These are phyloP conservation scores for Deilephila porcellus DNA, from an alignment of 2,888 invertebrate species.

Conservation along the genomic window DNA sequence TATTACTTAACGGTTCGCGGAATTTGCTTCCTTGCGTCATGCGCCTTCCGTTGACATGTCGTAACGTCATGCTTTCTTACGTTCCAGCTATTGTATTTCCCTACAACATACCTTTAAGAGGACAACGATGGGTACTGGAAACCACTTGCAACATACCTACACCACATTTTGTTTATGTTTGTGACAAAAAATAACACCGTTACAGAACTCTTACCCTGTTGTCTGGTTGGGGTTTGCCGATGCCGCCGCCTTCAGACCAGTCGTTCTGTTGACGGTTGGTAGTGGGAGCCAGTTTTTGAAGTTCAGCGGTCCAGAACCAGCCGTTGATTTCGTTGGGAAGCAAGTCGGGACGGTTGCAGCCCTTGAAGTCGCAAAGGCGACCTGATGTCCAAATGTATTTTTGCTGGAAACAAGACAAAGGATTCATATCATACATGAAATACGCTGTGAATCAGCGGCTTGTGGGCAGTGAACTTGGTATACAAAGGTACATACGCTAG, in stretches of 20 bases:
- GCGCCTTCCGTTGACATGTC: conserved; percentile 55
- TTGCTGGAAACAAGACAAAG: conserved; percentile 77
- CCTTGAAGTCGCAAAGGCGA: conserved; percentile 95
- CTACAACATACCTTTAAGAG: not conserved
- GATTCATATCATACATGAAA: not conserved
- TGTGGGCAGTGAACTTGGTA: not conserved
- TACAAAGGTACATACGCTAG: no score
- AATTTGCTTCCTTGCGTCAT: conserved; percentile 66
- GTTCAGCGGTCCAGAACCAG: conserved; percentile 96
- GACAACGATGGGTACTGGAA: not conserved
- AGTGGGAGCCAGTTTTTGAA: conserved; percentile 93
- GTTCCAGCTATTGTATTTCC: conserved; percentile 44
- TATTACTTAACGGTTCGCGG: conserved; percentile 73
- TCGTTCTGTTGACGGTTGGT: conserved; percentile 93
- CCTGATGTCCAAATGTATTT: conserved; percentile 97
- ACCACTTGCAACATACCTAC: no score
- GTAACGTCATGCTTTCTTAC: conserved; percentile 55
- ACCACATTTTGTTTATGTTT: no score
- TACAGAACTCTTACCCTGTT: conserved; percentile 84
- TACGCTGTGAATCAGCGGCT: no score
- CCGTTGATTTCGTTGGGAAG: conserved; percentile 92
- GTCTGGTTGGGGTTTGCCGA: conserved; percentile 94
- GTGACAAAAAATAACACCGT: not conserved
- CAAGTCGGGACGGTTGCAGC: conserved; percentile 93
- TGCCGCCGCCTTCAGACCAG: conserved; percentile 94